Evolutionary conservation across 2,888 invertebrate species (phyloP).

Genomic region (Iphiclides podalirius): DNA sequence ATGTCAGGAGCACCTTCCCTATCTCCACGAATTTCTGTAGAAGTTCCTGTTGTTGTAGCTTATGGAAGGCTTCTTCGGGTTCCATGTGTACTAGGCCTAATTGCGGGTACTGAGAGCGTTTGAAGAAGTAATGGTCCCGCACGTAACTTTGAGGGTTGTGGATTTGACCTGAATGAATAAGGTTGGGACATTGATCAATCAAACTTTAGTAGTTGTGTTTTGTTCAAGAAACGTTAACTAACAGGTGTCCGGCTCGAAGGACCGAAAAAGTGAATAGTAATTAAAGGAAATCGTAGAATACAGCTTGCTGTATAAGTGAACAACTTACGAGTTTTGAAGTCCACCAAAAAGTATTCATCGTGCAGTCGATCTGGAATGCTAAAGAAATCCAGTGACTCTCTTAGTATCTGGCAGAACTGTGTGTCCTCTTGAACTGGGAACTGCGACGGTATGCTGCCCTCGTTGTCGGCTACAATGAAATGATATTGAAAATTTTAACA

Average conservation of each 20-base stretch:
- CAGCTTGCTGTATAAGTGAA: too few relatives aligned
- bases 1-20: conserved; percentile 94
- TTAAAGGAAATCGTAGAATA: too few relatives aligned
- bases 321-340: conserved; percentile 96
- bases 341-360: conserved; percentile 96
- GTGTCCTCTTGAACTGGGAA: conserved; percentile 99
- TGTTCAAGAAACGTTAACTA: neutral
- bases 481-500: neutral
- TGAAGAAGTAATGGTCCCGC: conserved; percentile 96
- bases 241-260: neutral
- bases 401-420: conserved; percentile 95
- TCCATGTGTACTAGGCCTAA: conserved; percentile 96
- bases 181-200: too few relatives aligned
- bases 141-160: conserved; percentile 97
- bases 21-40: conserved; percentile 97
- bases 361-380: conserved; percentile 95
- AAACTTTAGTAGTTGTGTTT: too few relatives aligned
- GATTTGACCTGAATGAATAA: conserved; percentile 91
- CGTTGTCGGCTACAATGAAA: conserved; percentile 83
- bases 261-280: neutral
- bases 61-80: conserved; percentile 93
- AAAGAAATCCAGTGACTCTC: conserved; percentile 97
- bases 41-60: conserved; percentile 93
- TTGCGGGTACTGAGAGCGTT: conserved; percentile 98
- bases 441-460: conserved; percentile 97